Base-by-base conservation (phyloP, 1,140 invertebrate genomes). In the Drosophila repletoides region DNA sequence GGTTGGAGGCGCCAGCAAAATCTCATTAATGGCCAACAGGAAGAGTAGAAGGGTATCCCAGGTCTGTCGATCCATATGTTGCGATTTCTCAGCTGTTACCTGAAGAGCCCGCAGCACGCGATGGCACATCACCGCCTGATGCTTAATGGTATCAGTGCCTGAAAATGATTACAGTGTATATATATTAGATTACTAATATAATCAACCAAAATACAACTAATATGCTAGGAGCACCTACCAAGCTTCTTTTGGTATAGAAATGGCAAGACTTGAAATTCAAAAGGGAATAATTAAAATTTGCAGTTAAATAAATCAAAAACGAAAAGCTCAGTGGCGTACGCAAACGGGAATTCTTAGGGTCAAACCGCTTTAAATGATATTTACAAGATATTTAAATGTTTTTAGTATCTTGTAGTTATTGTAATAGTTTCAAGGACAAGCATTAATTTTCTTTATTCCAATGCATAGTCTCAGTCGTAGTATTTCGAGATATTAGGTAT, bases 101-200 rank as follows among this genome's bases (percentile, higher is more conserved):
- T 98, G 96, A 1, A 99, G 92, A 3, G 96, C 96, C 34, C 98
- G 92, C 22, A 99, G 91, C 5, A 99, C 97, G 70, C 98, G 93
- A 90, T 99, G 98, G 91, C 98, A 99, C 0, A 98, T 92, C 1
- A 99, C 95, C 1, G 97, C 97, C 92, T 99, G 98, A 68, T 96
- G 93, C 87, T 97, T 98, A 40, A 98, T 97, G 4, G 95, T 94
- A 90, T 98, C 97, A 34, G 94, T 92, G 68, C 95, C 96, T 97
- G 87, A 2, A 90, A 90, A n/a, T n/a, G n/a, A n/a, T n/a, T n/a
- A n/a, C n/a, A n/a, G n/a, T n/a, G 3, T 21, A 38, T 41, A 61
- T 19, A 5, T 10, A 58, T n/a, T n/a, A n/a, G n/a, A 9, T 1
- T 7, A n/a, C 1, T 6, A 10, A 55, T 40, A 59, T 4, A 3